Conservation (phyloP, 2,797 vertebrate species). For the Xiphorhynchus erythropygius region DNA sequence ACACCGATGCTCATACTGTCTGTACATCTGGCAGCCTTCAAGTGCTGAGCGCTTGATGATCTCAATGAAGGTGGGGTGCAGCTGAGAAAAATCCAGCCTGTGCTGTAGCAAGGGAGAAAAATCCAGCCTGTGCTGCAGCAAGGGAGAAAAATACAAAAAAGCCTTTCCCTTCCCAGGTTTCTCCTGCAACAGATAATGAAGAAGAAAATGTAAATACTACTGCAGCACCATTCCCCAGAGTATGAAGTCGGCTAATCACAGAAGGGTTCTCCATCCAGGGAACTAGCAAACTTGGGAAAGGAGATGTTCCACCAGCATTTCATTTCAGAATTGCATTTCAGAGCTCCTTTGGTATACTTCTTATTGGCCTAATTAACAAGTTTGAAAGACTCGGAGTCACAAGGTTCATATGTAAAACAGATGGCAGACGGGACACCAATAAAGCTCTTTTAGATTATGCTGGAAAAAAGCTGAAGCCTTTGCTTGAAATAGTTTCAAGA, state of each 20-base stretch:
- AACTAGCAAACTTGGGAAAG: neutral
- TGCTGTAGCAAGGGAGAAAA: neutral
- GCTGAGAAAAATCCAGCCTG: neutral
- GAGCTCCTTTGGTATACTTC: constrained; percentile 23
- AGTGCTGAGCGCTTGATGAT: neutral
- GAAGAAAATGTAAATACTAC: neutral
- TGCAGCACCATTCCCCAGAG: neutral
- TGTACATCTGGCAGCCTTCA: neutral
- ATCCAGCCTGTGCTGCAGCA: neutral
- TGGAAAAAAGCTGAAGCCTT: constrained; percentile 19
- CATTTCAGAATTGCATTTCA: neutral
- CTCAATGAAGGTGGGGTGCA: neutral
- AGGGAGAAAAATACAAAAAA: neutral
- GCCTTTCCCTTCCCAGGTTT: neutral
- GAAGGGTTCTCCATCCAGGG: neutral
- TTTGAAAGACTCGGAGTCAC: constrained; percentile 61
- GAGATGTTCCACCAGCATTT: neutral
- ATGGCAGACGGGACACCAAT: constrained; percentile 64
- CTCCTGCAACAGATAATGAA: neutral
- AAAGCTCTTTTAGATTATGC: constrained; percentile 28
- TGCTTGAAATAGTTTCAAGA: constrained; percentile 26
- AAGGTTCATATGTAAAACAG: constrained; percentile 57
- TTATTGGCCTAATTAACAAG: constrained; percentile 50
- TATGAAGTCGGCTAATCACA: neutral
- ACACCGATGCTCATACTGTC: neutral